Percentiles rank a stretch among this genome's conserved stretches.
Conservation (phyloP, 2,888 invertebrate genomes). For the Eupithecia inturbata region DNA sequence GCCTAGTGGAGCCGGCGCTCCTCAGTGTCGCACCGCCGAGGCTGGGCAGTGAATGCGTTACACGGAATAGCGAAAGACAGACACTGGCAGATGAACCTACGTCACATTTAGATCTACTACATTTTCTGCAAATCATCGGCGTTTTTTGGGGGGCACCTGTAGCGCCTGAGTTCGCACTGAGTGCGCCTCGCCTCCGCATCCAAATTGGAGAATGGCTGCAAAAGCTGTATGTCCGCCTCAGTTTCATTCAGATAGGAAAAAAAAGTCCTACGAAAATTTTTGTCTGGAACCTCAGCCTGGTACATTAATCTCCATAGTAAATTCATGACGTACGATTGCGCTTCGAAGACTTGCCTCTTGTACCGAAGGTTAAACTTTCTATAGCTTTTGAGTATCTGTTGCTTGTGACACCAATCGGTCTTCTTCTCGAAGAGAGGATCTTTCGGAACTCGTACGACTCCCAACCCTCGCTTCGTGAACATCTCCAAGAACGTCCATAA, state of each 20-base stretch:
- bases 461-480: slow-evolving; percentile 54
- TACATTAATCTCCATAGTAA: slow-evolving; percentile 74
- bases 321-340: slow-evolving; percentile 64
- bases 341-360: slow-evolving; percentile 59
- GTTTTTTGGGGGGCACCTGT: neutral
- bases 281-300: slow-evolving; percentile 71
- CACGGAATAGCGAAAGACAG: neutral
- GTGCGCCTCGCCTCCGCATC: neutral
- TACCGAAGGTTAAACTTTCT: slow-evolving; percentile 45
- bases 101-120: neutral
- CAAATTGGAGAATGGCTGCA: slow-evolving; percentile 61
- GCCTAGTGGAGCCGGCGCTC: no score
- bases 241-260: slow-evolving; percentile 67
- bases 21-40: no score
- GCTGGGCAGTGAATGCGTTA: no score
- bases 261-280: slow-evolving; percentile 74
- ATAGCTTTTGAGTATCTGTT: slow-evolving; percentile 44
- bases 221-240: slow-evolving; percentile 61
- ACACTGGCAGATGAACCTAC: neutral
- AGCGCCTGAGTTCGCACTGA: neutral
- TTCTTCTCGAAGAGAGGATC: slow-evolving; percentile 54
- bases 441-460: slow-evolving; percentile 58
- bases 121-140: neutral
- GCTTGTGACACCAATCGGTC: slow-evolving; percentile 63
- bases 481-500: slow-evolving; percentile 61